Evolutionary conservation across 2,797 vertebrate species (phyloP), one percentile per base, ranked within the genome.

Genomic region (Sebastes hopkinsi): DNA sequence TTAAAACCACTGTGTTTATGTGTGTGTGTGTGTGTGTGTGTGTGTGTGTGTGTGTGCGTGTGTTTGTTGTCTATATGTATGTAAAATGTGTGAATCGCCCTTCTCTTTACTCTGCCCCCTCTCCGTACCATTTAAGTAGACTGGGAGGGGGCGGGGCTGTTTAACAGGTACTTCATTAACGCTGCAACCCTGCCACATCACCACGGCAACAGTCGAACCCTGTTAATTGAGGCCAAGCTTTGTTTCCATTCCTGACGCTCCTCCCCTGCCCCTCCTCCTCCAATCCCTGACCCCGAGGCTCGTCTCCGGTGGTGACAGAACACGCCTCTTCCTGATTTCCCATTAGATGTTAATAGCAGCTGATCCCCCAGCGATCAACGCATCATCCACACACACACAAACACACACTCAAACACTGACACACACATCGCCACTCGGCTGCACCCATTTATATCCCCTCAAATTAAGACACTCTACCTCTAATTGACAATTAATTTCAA

Each of bases 401-500:
- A 77, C 56, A 77, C 55, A 83, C 65, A 75, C 74, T 72, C 74
- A 61, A 65, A 80, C 71, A 64, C 61, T 58, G 8, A 59, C 71
- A 69, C 81, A 62, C 75, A 67, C 77, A 38, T 65, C 50, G 71
- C 81, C 84, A 88, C 87, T 89, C 87, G 54, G 88, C 90, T 80
- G 90, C 92, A 90, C 88, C 86, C 92, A 92, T 96, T 96, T 95
- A 95, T 95, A 95, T 94, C 93, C 92, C 87, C 91, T 94, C 94
- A 94, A 96, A 96, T 96, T 95, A 96, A 96, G 95, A 96, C 94
- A 96, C 96, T 95, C 94, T 91, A 91, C 88, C 91, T 92, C 94
- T 96, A 96, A 96, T 96, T 96, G 96, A 96, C 96, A 96, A 96
- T 96, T 96, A 96, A 96, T 96, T 96, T 95, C 94, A 96, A 96